Evolutionary conservation across 2,888 invertebrate species (phyloP), one percentile per base, ranked within the genome.

Genomic region (Didymodactylos carnosus): DNA sequence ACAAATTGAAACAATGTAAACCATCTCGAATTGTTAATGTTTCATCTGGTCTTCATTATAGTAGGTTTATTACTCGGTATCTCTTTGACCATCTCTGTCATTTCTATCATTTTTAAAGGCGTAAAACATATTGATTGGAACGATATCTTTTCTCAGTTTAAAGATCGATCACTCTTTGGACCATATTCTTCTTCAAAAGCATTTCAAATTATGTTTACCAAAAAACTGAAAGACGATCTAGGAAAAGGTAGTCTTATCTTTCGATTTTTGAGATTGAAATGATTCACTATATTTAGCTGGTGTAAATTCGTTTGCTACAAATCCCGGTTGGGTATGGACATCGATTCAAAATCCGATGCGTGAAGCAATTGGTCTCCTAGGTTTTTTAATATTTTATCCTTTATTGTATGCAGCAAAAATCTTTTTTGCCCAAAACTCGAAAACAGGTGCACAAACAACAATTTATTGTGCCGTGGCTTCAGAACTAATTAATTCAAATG

Each of bases 11-110:
- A 75, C 62, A 77, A 39, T 80, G 80, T 1, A 77, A 78, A 19
- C 80, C 81, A 14, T 80, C 80, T 70, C 78, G 82, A 49, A 79
- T 83, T 43, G 77, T 83, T 16, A 81, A 80, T 73, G 77, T 83
- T 2, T 79, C 81, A 10, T 80, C 80, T 69, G 75, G 79, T 53
- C 77, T 80, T 14, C 79, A 81, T 72, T 77, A 76, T 16, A 29
- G 53, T 53, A n/a, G n/a, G n/a, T n/a, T n/a, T n/a, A n/a, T n/a
- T n/a, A n/a, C n/a, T n/a, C n/a, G n/a, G n/a, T n/a, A n/a, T n/a
- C n/a, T n/a, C n/a, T n/a, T n/a, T n/a, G n/a, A n/a, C n/a, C n/a
- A n/a, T n/a, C n/a, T n/a, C n/a, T n/a, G n/a, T n/a, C n/a, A n/a
- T n/a, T n/a, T n/a, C n/a, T n/a, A n/a, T n/a, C n/a, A n/a, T n/a